phyloP scores from a whole-genome alignment of 1,140 invertebrate genomes.

The Heliconius hewitsoni region DNA sequence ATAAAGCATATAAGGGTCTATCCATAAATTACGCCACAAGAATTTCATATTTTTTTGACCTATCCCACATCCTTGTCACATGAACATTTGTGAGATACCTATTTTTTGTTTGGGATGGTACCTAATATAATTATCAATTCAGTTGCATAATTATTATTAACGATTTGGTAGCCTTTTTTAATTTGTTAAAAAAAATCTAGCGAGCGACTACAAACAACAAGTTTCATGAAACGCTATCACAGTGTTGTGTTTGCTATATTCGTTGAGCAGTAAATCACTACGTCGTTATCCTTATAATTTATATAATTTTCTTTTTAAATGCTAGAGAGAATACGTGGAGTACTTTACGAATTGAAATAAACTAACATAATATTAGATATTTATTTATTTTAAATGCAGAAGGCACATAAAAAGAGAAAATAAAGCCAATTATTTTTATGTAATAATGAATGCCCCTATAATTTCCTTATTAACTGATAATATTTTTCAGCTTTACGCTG shows the following conservation, averaged over 20 bases:
- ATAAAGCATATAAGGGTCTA: not conserved
- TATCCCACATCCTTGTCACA: no score
- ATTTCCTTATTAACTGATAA: not conserved
- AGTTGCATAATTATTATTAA: no score
- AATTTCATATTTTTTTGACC: no score
- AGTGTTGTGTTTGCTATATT: slow-evolving; percentile 15
- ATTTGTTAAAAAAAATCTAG: slow-evolving; percentile 23
- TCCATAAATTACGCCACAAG: not conserved
- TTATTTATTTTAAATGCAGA: not conserved
- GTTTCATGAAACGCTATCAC: slow-evolving; percentile 18
- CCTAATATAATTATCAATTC: no score
- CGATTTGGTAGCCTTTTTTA: not conserved
- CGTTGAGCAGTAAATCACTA: slow-evolving; percentile 26
- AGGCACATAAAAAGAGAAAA: not conserved
- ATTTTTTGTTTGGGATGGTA: no score
- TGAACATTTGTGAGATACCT: no score
- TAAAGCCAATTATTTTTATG: not conserved
- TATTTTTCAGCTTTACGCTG: not conserved
- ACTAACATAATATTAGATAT: no score
- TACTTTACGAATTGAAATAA: not conserved
- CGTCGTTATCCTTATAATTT: slow-evolving; percentile 11
- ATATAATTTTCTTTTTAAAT: slow-evolving; percentile 22
- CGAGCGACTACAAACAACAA: slow-evolving; percentile 19
- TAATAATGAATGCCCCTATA: not conserved
- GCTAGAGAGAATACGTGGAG: slow-evolving; percentile 1